Percentiles rank a stretch among this genome's conserved stretches.
These are phyloP conservation scores for Cephus spinipes DNA, from an alignment of 2,888 invertebrate species.

Conservation along the genomic window DNA sequence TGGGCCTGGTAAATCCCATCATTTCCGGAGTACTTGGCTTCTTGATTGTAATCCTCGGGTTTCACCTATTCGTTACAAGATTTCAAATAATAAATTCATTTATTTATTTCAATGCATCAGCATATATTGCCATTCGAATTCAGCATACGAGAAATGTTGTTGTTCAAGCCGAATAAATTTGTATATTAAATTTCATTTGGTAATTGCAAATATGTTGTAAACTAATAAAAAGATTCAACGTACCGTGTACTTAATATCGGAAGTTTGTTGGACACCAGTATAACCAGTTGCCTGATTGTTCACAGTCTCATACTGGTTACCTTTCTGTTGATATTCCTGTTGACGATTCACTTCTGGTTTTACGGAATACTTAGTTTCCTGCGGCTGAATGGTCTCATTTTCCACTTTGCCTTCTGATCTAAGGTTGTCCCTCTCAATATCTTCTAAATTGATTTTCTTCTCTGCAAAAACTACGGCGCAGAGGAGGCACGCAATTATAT, in stretches of 20 bases:
- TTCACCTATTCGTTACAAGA: constrained; percentile 13
- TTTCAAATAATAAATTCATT: not conserved
- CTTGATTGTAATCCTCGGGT: constrained; percentile 41
- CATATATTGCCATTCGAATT: not conserved
- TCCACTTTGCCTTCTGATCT: constrained; percentile 70
- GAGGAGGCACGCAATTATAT: constrained; percentile 38
- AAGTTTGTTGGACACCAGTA: constrained; percentile 22
- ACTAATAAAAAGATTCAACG: not conserved
- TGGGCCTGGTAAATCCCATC: constrained; percentile 40
- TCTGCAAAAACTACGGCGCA: constrained; percentile 64
- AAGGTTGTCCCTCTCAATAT: constrained; percentile 79
- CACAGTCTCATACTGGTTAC: constrained; percentile 42
- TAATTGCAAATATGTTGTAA: not conserved
- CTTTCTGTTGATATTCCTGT: constrained; percentile 35
- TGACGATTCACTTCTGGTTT: constrained; percentile 37
- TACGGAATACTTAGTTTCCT: constrained; percentile 42
- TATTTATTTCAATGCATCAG: not conserved
- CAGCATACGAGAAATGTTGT: not conserved
- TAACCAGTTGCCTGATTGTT: constrained; percentile 31
- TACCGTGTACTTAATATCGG: constrained; percentile 37
- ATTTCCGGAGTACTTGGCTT: constrained; percentile 40
- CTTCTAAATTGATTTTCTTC: constrained; percentile 78
- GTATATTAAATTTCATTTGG: not conserved
- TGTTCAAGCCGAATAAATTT: not conserved
- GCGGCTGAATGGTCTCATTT: constrained; percentile 32